phyloP scores from a whole-genome alignment of 2,113 vertebrate genomes.

The Boleophthalmus pectinirostris region DNA sequence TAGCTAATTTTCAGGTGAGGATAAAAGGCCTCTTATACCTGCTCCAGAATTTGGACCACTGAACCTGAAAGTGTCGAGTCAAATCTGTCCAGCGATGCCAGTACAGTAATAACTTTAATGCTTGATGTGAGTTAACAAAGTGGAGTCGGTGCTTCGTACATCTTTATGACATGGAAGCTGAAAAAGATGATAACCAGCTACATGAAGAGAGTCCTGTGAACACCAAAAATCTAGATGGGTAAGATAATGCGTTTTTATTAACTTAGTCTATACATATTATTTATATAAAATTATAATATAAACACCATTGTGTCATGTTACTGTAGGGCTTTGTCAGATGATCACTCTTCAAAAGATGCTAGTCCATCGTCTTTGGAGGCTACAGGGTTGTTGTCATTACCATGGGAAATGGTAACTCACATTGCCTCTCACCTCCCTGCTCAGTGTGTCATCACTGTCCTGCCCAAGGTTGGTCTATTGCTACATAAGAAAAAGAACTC shows the following conservation, averaged over 20 bases:
- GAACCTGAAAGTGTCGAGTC: neutral
- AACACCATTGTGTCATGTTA: neutral
- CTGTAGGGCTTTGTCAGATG: constrained; percentile 41
- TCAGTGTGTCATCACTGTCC: constrained; percentile 71
- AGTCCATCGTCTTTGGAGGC: constrained; percentile 57
- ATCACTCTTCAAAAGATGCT: constrained; percentile 17
- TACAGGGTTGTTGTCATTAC: constrained; percentile 71
- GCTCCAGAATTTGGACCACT: neutral
- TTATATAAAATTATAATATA: neutral
- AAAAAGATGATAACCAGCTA: neutral
- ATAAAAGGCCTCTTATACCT: neutral
- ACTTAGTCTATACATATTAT: neutral
- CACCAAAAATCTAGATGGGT: constrained; percentile 38
- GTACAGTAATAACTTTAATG: constrained; percentile 1
- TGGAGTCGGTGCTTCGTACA: constrained; percentile 9
- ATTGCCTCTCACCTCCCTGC: constrained; percentile 79
- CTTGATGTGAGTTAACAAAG: neutral
- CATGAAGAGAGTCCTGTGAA: constrained; percentile 1
- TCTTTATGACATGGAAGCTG: constrained; percentile 13
- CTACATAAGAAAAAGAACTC: neutral
- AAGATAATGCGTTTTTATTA: constrained; percentile 3
- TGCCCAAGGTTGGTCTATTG: constrained; percentile 70
- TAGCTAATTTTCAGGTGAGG: neutral
- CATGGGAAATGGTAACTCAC: constrained; percentile 75
- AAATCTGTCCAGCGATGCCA: neutral